Base-by-base conservation (phyloP, 2,797 vertebrate genomes). In the Oophaga sylvatica region DNA sequence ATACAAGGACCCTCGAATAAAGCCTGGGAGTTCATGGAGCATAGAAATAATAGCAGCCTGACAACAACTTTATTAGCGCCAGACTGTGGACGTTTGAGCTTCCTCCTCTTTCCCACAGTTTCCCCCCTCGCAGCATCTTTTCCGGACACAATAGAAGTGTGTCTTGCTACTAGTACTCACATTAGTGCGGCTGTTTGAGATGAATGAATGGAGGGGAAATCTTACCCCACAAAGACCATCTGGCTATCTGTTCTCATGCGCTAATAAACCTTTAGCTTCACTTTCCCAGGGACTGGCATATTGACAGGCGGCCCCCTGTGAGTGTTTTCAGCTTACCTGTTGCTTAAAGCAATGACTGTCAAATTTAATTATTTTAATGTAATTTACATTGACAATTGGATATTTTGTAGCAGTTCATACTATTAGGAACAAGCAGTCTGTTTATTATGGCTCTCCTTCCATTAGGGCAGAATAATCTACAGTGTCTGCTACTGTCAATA, bases 151-250 rank as follows among this genome's bases (percentile, higher is more conserved):
- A 91, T 91, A 90, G 94, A 94, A 94, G 95, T 90, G 95, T 94
- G 95, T 94, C 94, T 89, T 89, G 89, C 90, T 87, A 91, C 91
- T 91, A 92, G 92, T 90, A 85, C 80, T 73, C 0, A 90, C 92
- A 94, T 95, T 94, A 95, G 94, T 93, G 93, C 93, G 73, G 92
- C 91, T 91, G 90, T 90, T 91, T 93, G 94, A 92, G 91, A 91
- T 92, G 91, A 93, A 94, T 94, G 92, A 91, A 91, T 88, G 91
- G 82, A 92, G 90, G 91, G 85, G 88, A 85, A 91, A 93, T 90
- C 90, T 91, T 90, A 91, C 93, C 94, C 95, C 95, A 94, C 93
- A 94, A 94, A 95, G 94, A 92, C 95, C 95, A 95, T 95, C 95
- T 95, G 95, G 94, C 94, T 91, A 92, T 84, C 90, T 85, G 90